phyloP scores from a whole-genome alignment of 2,888 invertebrate species.

The Brachyptera putata region DNA sequence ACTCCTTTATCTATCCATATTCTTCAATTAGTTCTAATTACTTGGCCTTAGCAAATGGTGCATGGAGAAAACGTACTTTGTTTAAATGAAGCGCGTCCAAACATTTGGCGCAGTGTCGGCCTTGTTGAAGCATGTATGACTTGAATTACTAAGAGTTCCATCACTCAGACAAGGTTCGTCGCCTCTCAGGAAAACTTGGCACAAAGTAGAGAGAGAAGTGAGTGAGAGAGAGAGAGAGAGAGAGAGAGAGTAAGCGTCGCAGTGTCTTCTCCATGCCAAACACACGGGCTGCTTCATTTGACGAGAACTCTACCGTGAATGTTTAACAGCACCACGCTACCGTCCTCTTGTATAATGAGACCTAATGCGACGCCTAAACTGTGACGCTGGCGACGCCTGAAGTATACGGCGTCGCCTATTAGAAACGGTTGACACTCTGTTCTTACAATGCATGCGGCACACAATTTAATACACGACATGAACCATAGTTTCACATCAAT shows the following conservation, averaged over 20 bases:
- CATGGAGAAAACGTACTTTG: conserved; percentile 4
- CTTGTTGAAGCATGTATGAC: conserved; percentile 24
- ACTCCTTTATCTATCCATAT: conserved; percentile 13
- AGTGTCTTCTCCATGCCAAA: neutral
- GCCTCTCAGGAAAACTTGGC: conserved; percentile 19
- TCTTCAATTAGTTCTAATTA: conserved; percentile 21
- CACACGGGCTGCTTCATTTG: conserved; percentile 11
- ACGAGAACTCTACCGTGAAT: conserved; percentile 11
- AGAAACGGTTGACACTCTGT: conserved; percentile 6
- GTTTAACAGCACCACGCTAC: conserved; percentile 14
- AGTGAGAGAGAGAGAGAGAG: too few species aligned
- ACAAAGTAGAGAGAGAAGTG: neutral
- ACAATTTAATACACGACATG: neutral
- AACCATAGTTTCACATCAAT: neutral
- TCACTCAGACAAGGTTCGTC: conserved; percentile 28
- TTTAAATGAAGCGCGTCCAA: neutral
- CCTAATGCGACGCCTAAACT: conserved; percentile 7
- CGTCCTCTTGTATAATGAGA: conserved; percentile 3
- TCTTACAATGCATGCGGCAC: too few species aligned
- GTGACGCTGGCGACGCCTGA: neutral
- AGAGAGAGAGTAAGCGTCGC: too few species aligned
- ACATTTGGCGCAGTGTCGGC: conserved; percentile 4
- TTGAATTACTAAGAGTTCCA: conserved; percentile 22
- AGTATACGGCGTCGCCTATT: neutral
- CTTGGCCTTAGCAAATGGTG: conserved; percentile 17